Percentiles rank a stretch among this genome's conserved stretches.
Evolutionary conservation across 2,797 vertebrate species (phyloP).

Genomic region (Trematomus bernacchii): DNA sequence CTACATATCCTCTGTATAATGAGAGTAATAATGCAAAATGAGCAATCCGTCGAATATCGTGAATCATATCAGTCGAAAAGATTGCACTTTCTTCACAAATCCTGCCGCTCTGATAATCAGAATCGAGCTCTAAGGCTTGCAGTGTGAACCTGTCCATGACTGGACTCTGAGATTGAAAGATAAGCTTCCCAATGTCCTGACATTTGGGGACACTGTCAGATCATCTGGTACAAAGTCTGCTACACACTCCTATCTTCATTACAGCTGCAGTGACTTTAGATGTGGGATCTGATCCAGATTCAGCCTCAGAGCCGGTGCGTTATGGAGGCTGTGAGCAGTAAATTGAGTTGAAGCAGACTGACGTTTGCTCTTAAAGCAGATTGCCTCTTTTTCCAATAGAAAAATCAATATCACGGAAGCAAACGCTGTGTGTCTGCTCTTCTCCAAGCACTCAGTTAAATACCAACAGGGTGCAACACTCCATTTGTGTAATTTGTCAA

Average conservation of each 20-base stretch:
- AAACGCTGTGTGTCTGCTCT: not conserved
- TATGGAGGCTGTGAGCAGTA: constrained; percentile 42
- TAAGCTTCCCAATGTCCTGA: too few relatives aligned
- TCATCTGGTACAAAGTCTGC: not conserved
- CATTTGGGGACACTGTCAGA: too few relatives aligned
- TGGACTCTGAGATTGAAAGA: too few relatives aligned
- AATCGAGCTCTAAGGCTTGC: too few relatives aligned
- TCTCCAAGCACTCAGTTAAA: constrained; percentile 13
- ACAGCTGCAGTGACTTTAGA: constrained; percentile 32
- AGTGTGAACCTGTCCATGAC: too few relatives aligned
- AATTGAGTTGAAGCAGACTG: constrained; percentile 33
- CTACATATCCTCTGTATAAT: too few relatives aligned
- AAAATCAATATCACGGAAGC: constrained; percentile 54
- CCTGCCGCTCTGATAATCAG: too few relatives aligned
- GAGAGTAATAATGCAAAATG: too few relatives aligned
- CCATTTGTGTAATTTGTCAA: not conserved
- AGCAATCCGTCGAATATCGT: too few relatives aligned
- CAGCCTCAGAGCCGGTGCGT: constrained; percentile 23
- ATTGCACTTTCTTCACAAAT: too few relatives aligned
- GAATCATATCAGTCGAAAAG: too few relatives aligned
- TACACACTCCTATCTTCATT: constrained; percentile 9
- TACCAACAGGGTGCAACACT: not conserved
- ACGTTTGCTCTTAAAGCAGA: constrained; percentile 42
- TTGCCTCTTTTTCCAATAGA: constrained; percentile 37
- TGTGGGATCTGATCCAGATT: constrained; percentile 43